Evolutionary conservation across 1,140 invertebrate genomes (phyloP).

Genomic region (Drosophila hydei): DNA sequence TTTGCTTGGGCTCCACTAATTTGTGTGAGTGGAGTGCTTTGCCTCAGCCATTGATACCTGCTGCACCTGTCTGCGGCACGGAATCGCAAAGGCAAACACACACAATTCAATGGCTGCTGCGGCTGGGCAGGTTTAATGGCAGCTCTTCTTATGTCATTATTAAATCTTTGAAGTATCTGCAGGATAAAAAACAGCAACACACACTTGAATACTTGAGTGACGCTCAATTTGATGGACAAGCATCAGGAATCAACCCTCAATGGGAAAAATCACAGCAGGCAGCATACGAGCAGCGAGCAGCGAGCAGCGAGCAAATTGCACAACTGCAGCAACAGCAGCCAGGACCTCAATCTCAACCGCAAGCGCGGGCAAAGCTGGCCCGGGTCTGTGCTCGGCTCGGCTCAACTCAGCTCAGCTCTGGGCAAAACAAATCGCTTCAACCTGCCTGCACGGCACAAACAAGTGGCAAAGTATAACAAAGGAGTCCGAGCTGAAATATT

Average conservation of each 20-base stretch:
- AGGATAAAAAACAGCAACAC: constrained; percentile 58
- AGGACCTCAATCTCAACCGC: constrained; percentile 31
- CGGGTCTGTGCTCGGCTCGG: no score
- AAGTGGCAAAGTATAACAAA: constrained; percentile 58
- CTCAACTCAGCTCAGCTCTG: constrained; percentile 2
- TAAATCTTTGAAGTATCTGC: constrained; percentile 78
- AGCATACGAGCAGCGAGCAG: not conserved
- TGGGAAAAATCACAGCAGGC: constrained; percentile 76
- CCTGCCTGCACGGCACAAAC: constrained; percentile 42
- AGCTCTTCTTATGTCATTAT: constrained; percentile 77
- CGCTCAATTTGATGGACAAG: constrained; percentile 78
- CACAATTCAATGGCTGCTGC: constrained; percentile 9
- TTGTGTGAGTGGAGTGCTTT: constrained; percentile 42
- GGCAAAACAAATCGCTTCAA: constrained; percentile 64
- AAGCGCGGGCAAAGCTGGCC: constrained; percentile 32
- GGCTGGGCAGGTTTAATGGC: constrained; percentile 57
- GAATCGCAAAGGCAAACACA: constrained; percentile 69
- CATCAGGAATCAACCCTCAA: constrained; percentile 60
- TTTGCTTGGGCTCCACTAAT: constrained; percentile 49
- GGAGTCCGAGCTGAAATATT: constrained; percentile 71
- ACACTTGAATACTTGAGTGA: constrained; percentile 77
- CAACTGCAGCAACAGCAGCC: constrained; percentile 59
- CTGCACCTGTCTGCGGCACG: constrained; percentile 50
- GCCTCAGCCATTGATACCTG: constrained; percentile 32
- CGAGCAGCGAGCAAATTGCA: constrained; percentile 47